Base-by-base conservation (phyloP, 2,797 vertebrate genomes). In the Artibeus jamaicensis region DNA sequence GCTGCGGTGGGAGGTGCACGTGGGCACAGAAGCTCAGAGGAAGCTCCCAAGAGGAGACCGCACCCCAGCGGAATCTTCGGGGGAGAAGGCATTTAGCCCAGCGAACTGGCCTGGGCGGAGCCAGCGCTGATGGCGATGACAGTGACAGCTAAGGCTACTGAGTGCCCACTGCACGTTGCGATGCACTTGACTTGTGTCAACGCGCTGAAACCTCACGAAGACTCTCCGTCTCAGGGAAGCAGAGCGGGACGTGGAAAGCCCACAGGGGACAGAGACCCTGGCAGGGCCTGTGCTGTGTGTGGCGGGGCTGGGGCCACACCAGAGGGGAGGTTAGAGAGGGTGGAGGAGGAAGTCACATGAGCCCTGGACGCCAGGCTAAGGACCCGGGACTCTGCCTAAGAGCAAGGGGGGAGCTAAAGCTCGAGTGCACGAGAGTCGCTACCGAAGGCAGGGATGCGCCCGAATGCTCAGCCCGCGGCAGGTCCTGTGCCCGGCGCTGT, bases 371-470 rank as follows among this genome's bases (percentile, higher is more conserved):
- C 67, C 82, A 48, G 34, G 67, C 15, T 48, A n/a, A 79, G 82
- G 77, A 76, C 71, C 0, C 2, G 32, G 71, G 73, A 65, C 78
- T 50, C 3, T 15, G 53, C n/a, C 44, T 39, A 14, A 37, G 32
- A 77, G 37, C 26, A 24, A 16, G 9, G 8, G 22, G 71, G 37
- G 16, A 65, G 86, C 34, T 7, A n/a, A n/a, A n/a, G n/a, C n/a
- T n/a, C n/a, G n/a, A n/a, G n/a, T n/a, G n/a, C n/a, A n/a, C n/a
- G n/a, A n/a, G n/a, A n/a, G n/a, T n/a, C 55, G 12, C 76, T 34
- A 39, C 42, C 32, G 19, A 48, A 0, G 29, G 53, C 0, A 32
- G 44, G 5, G 19, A 59, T 0, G 2, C 16, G 59, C 37, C 57
- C 50, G 39, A 29, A n/a, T 3, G 26, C 15, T 19, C 34, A 10